These are phyloP conservation scores for Tringa solitaria DNA, from an alignment of 2,113 vertebrate species.

Conservation along the genomic window DNA sequence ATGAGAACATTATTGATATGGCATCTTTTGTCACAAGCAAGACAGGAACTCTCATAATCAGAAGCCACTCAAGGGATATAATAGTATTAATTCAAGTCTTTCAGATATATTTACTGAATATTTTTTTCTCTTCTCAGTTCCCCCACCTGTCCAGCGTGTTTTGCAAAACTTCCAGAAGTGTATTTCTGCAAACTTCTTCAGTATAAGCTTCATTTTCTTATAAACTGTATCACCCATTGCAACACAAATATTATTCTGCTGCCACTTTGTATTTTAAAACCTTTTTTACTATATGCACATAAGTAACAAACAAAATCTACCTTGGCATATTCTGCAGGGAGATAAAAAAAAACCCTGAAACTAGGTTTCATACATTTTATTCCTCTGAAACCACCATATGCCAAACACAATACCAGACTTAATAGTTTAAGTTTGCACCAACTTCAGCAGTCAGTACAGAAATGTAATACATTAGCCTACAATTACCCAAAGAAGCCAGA, in stretches of 20 bases:
- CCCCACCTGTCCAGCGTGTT: background rate
- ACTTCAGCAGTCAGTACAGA: background rate
- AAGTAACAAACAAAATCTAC: background rate
- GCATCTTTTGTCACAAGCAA: background rate
- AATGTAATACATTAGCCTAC: background rate
- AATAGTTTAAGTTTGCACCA: background rate
- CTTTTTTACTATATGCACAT: background rate
- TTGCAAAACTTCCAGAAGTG: background rate
- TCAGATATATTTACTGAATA: background rate
- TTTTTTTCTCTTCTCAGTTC: background rate
- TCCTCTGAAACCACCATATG: background rate
- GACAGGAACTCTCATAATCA: background rate
- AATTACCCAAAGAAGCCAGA: background rate
- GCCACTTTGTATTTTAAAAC: background rate
- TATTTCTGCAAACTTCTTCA: background rate
- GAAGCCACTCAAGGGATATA: background rate
- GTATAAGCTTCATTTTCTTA: background rate
- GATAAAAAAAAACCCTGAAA: background rate
- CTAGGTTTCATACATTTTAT: background rate
- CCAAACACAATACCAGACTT: background rate
- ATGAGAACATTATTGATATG: background rate
- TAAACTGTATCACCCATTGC: fast-evolving
- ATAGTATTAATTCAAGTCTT: background rate
- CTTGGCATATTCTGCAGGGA: background rate
- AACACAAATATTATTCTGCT: background rate